Base-by-base conservation (phyloP, 2,797 vertebrate genomes). In the Danio jaintianensis region DNA sequence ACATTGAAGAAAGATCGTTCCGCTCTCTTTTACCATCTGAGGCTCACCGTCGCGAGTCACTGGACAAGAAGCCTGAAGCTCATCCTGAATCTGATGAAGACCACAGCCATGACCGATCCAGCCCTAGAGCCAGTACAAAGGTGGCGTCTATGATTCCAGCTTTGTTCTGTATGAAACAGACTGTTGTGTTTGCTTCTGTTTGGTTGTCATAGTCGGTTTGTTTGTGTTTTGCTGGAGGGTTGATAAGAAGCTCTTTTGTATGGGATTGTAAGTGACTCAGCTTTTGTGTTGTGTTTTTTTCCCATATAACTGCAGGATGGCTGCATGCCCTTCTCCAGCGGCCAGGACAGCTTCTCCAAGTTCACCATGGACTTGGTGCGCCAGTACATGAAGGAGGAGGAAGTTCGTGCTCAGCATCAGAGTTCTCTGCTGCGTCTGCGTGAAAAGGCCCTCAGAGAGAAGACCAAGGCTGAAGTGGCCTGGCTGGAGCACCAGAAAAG, bases 291-390 rank as follows among this genome's bases (percentile, higher is more conserved):
- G n/a, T n/a, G n/a, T n/a, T n/a, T n/a, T 18, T 50, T 56, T 79
- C 4, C 11, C 68, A 13, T 48, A 47, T 6, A 16, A 50, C 87
- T 88, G 78, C 86, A 96, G 91, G 96, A 98, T 55, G 86, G 93
- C 64, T 95, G 92, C 83, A 94, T 95, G 86, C 93, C 96, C 0
- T 99, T 99, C 89, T 97, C 96, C 40, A 92, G 95, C 36, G 97
- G 95, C 1, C 96, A 99, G 79, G 95, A 98, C 62, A 98, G 96
- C 89, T 99, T 99, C 88, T 98, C 96, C 29, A 96, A 96, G 84
- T 99, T 99, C 88, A 99, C 97, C 3, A 98, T 99, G 97, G 96
- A 97, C 85, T 98, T 99, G 97, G 97, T 99, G 36, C 95, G 95
- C 5, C 97, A 99, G 84, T 98, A 99, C 86, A 99, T 99, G 98